Base-by-base conservation (phyloP, 2,113 vertebrate genomes). In the Lanius collurio region DNA sequence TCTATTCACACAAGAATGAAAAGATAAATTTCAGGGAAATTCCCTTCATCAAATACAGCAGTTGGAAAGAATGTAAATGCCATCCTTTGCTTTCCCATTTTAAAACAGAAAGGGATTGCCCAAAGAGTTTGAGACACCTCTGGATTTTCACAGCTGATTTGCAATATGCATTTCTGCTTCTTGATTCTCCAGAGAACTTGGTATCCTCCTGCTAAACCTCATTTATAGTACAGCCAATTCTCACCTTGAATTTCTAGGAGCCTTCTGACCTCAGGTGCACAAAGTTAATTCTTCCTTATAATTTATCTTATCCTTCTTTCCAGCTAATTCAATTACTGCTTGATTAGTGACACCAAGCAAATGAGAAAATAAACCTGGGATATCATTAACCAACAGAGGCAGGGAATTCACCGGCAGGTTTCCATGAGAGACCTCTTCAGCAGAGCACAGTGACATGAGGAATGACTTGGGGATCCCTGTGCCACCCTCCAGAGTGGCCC, bases 261-360 rank as follows among this genome's bases (percentile, higher is more conserved):
- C 41, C 49, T 78, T 57, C 83, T 90, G 88, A 93, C 73, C 76
- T 77, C 79, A 89, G 60, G 64, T 89, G 49, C 52, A 64, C 44
- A 86, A 41, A 87, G 69, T 41, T 89, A 75, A 87, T 89, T 95
- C 86, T 59, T 67, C 86, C 47, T 35, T 7, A 1, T 74, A 86
- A 93, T 88, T 92, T 70, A 78, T 92, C 92, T 86, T 69, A 57
- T 8, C 68, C 83, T 86, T 84, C 83, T 93, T 89, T 75, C 56
- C 71, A 93, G 60, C 52, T 94, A 96, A 92, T 92, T 95, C 76
- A 94, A 89, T 93, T 96, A 92, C 77, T 78, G 59, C 79, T 81
- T 90, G 60, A 90, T 95, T 87, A 96, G 80, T 6, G 37, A 82
- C n/a, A 81, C 39, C 27, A 88, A 64, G 60, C 44, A 60, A 56